Conservation (phyloP, 2,888 invertebrate genomes). For the Caenorhabditis sinica region DNA sequence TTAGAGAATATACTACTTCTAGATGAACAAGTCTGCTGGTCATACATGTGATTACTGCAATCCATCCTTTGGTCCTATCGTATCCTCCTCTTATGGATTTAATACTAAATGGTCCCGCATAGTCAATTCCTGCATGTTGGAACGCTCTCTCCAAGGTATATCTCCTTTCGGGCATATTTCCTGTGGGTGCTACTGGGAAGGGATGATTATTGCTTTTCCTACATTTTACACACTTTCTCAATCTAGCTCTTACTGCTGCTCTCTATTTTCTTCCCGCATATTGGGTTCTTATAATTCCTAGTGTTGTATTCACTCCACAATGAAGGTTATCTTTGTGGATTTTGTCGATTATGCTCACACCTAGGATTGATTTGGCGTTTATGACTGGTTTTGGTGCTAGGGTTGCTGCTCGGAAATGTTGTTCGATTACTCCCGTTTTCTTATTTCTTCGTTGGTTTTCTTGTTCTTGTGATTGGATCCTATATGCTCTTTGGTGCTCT, state of each 20-base stretch:
- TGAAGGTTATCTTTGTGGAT: conserved; percentile 6
- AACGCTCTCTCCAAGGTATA: no score
- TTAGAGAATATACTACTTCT: no score
- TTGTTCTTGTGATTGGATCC: neutral
- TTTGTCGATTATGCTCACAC: neutral
- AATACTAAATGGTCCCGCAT: no score
- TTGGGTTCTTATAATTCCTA: neutral
- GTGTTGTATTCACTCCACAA: neutral
- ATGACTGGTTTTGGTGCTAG: neutral
- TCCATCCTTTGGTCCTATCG: no score
- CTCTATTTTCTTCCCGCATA: conserved; percentile 9
- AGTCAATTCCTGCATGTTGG: no score
- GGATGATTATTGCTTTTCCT: neutral
- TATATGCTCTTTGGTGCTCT: neutral
- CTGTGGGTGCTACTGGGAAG: no score
- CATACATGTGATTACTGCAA: no score
- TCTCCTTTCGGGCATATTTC: no score
- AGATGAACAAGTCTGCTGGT: no score
- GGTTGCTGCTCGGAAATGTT: neutral
- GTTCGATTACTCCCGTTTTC: neutral
- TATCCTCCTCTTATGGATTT: no score
- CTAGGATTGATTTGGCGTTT: neutral
- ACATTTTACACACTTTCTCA: conserved; percentile 6
- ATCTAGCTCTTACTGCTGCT: neutral
- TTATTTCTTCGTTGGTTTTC: neutral